Base-by-base conservation (phyloP, 2,113 vertebrate species). In the Xiphias gladius region DNA sequence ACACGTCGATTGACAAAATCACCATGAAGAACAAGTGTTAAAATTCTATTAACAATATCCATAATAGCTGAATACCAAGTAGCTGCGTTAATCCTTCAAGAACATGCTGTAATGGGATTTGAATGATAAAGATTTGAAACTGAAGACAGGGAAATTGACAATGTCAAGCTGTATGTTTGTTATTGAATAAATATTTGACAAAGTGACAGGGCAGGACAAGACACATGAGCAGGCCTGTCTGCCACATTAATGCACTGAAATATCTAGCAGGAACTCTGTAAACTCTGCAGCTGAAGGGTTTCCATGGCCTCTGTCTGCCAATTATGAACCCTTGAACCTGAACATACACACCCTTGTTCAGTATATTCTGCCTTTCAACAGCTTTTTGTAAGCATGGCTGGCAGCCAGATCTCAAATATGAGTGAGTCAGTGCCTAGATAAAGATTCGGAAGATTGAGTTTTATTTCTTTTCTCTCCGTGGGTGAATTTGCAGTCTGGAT, bases 351-450 rank as follows among this genome's bases (percentile, higher is more conserved):
- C 58, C 62, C 79, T 72, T 68, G 79, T 79, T 88, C 58, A 46
- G 48, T 65, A 65, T 89, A 88, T 88, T 84, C 64, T 82, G 79
- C 70, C 48, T 91, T 86, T 87, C 65, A 90, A 79, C 86, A 68
- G 90, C 83, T 58, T 87, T 88, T 80, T 91, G 88, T 89, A 64
- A 76, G 85, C 68, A 30, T 69, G 75, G 80, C 84, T 82, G 80
- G 80, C 65, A 73, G 86, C 86, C 86, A 91, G 74, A 22, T 75
- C 74, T 85, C 81, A 85, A 85, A 91, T 84, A 89, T 84, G 84
- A 91, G 88, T 87, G 86, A 93, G 77, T 88, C 84, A 75, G 85
- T 67, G 79, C 39, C 82, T 84, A 76, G 55, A 83, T 89, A 76
- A 86, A 87, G 88, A 87, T 83, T 89, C 10, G 39, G 62, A 70